Base-by-base conservation (phyloP, 2,888 invertebrate species). In the Perdita meconis region DNA sequence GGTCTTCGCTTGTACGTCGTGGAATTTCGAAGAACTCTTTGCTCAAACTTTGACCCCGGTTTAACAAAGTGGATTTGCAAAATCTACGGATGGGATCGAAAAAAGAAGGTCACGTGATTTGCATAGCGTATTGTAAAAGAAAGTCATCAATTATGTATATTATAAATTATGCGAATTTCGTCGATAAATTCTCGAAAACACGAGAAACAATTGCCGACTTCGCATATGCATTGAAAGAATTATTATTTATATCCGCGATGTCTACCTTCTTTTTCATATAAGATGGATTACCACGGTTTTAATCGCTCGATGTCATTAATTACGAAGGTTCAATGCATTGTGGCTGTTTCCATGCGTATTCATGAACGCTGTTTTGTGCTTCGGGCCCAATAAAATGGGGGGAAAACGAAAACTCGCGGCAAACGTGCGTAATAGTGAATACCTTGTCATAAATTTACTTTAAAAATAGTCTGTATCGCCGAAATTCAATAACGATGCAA, bases 271-370 rank as follows among this genome's bases (percentile, higher is more conserved):
- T 30, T 53, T 16, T 16, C 51, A 30, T 16, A 1, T 13, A n/a
- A n/a, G n/a, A 1, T n/a, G 10, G 16, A 12, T 0, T 30, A 2
- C 13, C 5, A 1, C 30, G 16, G 42, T n/a, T 19, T 12, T 1
- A 3, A 19, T 26, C 59, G 3, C 66, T 80, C 81, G 81, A 73
- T 82, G 85, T 80, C 83, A 81, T 84, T 87, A 89, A 89, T 89
- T 86, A 86, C 84, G 81, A 86, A 81, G 30, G 80, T 87, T 84
- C 80, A 72, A 50, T 77, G 74, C 81, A 85, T 82, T 60, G 77
- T 65, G 80, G 72, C 61, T 69, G 40, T 65, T 77, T 78, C 82
- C 76, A 76, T 85, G 44, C 76, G 80, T 83, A 71, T 87, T 87
- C 86, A 84, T 65, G 83, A 69, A 63, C 66, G 63, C 44, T 30